A percentile compares a stretch with the other conserved stretches of the same genome.
Evolutionary conservation across 2,113 vertebrate genomes (phyloP).

Genomic region (Potamarius usumacintae): DNA sequence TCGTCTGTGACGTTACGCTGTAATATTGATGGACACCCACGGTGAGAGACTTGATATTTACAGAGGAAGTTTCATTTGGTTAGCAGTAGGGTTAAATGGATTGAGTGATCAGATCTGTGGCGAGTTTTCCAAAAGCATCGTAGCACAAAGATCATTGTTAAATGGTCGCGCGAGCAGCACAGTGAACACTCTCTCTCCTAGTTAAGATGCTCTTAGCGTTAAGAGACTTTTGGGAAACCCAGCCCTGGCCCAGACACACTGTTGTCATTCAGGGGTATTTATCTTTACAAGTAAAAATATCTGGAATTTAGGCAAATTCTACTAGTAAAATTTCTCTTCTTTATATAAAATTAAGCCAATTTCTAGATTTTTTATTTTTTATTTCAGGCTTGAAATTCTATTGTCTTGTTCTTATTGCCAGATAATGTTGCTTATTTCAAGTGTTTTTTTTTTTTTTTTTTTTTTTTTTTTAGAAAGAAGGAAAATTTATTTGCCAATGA

Average conservation of each 20-base stretch:
- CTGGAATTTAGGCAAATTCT: not conserved
- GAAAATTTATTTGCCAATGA: not conserved
- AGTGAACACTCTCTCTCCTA: no score
- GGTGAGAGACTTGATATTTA: constrained; percentile 69
- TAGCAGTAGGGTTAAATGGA: not conserved
- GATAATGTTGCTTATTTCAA: no score
- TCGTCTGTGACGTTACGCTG: constrained; percentile 77
- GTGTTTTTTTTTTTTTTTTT: no score
- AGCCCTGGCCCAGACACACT: no score
- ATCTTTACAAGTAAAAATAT: not conserved
- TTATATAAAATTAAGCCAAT: not conserved
- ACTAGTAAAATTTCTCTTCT: not conserved
- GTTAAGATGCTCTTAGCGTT: no score
- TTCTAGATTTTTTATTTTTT: not conserved
- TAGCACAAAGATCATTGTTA: no score
- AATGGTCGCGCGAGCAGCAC: no score
- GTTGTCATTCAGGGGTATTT: no score
- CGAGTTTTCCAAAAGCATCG: no score
- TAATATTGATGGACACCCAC: constrained; percentile 83
- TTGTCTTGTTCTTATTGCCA: not conserved
- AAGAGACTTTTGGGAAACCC: no score
- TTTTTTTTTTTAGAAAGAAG: not conserved
- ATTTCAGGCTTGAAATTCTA: no score
- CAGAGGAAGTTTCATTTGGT: not conserved
- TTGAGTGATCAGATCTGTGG: not conserved